Evolutionary conservation across 1,140 invertebrate genomes (phyloP), one percentile per base, ranked within the genome.

Genomic region (Colletes latitarsis): DNA sequence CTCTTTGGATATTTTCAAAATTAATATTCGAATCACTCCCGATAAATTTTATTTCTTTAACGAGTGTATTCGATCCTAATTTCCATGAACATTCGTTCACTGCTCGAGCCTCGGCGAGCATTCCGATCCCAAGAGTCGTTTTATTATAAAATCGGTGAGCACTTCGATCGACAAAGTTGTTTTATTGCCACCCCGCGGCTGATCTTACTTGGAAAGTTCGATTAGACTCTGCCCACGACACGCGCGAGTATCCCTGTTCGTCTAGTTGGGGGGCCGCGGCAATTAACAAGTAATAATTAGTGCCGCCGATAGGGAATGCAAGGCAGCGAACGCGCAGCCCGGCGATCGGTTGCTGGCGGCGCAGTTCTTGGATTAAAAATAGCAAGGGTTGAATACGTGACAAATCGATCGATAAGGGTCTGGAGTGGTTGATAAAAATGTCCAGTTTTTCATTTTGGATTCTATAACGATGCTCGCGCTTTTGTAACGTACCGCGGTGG

Each of bases 231-330:
- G 6, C 19, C 4, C 57, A n/a, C 9, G 6, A 17, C 17, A 21
- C 57, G 19, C 19, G 19, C 10, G 15, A 6, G n/a, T 64, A 9
- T 64, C 41, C 41, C 17, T 6, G 63, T 46, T 64, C 6, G 15
- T n/a, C 57, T 60, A 6, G 21, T 60, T 60, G 19, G 55, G 57
- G 3, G 57, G 19, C 57, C 57, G 43, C 6, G 62, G 41, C 52
- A 58, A 76, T 76, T 46, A 66, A 67, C 39, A 67, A 76, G 63
- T 15, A 55, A 76, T 76, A 76, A 76, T 76, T 57, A 76, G 39
- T 39, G 17, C 14, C 19, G 19, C 12, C 43, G 63, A 67, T 21
- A 76, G 63, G 49, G 52, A 17, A 15, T 46, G 43, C 73, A 21
- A 10, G 30, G 39, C n/a, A n/a, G 46, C 15, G 17, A 41, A 15